Conservation (phyloP, 2,113 vertebrate genomes). For the Romanogobio albipinnatus region DNA sequence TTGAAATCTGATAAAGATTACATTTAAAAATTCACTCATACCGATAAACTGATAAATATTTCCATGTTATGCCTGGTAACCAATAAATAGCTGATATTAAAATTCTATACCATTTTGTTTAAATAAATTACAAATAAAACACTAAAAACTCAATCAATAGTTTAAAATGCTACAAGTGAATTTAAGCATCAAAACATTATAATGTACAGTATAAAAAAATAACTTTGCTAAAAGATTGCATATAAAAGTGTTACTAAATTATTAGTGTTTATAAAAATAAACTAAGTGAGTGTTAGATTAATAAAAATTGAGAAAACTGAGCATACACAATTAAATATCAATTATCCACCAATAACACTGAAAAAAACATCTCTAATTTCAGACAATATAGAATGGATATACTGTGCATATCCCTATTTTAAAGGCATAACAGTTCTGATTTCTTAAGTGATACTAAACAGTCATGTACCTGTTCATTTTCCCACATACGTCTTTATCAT, state of each 20-base stretch:
- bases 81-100: background rate
- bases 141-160: background rate
- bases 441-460: background rate
- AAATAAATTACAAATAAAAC: background rate
- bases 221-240: background rate
- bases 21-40: background rate
- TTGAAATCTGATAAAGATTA: background rate
- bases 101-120: background rate
- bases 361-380: too few relatives aligned
- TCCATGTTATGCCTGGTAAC: background rate
- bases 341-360: too few relatives aligned
- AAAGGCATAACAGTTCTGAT: background rate
- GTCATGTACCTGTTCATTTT: slow-evolving; percentile 79
- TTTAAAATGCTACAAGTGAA: background rate
- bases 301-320: too few relatives aligned
- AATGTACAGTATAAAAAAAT: background rate
- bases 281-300: background rate
- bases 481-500: slow-evolving; percentile 79
- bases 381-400: background rate
- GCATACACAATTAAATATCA: too few relatives aligned
- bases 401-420: background rate
- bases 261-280: background rate
- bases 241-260: background rate
- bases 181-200: background rate
- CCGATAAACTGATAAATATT: background rate